Evolutionary conservation across 2,888 invertebrate genomes (phyloP).

Genomic region (Chrysina gloriosa): DNA sequence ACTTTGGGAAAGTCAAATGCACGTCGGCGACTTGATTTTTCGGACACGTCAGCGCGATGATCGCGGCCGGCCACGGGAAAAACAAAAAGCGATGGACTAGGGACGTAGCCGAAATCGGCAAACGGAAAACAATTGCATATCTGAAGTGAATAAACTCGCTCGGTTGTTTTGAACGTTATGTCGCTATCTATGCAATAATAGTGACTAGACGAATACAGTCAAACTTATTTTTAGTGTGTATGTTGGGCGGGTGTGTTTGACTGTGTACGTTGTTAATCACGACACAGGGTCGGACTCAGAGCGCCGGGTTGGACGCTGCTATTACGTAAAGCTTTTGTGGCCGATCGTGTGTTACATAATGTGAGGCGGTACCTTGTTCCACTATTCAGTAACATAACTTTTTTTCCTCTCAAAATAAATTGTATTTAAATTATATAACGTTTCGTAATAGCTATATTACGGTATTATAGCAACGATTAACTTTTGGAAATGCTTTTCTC

Average conservation of each 20-base stretch:
- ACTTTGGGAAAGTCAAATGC: conserved; percentile 63
- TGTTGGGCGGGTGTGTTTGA: conserved; percentile 8
- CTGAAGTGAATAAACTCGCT: conserved; percentile 62
- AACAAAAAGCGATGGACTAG: conserved; percentile 4
- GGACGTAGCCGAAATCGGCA: conserved; percentile 36
- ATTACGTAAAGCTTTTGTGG: neutral
- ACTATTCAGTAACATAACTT: conserved; percentile 13
- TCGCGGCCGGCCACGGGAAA: conserved; percentile 12
- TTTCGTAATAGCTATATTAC: too few relatives aligned
- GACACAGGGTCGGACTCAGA: conserved; percentile 36
- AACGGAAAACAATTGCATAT: conserved; percentile 52
- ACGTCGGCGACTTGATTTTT: conserved; percentile 44
- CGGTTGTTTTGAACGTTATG: conserved; percentile 59
- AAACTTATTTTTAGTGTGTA: conserved; percentile 57
- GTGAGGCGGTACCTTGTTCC: neutral
- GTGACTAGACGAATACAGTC: conserved; percentile 63
- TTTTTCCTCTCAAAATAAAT: conserved; percentile 4
- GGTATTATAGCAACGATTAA: too few relatives aligned
- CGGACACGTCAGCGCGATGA: conserved; percentile 13
- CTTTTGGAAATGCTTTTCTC: too few relatives aligned
- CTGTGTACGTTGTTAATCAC: conserved; percentile 14
- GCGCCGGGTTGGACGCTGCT: conserved; percentile 25
- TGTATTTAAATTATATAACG: neutral
- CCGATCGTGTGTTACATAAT: conserved; percentile 2
- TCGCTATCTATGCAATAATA: conserved; percentile 64